phyloP scores from a whole-genome alignment of 2,888 invertebrate genomes.

The Limnephilus auricula region DNA sequence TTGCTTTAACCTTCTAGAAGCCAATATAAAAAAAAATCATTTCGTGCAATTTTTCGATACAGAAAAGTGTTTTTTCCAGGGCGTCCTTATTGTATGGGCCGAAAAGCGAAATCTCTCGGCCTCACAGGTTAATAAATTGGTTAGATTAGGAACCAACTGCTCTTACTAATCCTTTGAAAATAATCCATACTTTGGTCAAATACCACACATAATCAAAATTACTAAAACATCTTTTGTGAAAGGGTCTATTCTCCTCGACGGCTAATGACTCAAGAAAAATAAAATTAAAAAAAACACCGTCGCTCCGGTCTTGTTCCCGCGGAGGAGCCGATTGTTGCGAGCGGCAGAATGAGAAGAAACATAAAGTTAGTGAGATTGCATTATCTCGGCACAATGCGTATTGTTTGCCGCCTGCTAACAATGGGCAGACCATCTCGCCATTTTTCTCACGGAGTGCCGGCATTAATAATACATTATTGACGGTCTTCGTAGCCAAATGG shows the following conservation, averaged over 20 bases:
- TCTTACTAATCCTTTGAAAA: background rate
- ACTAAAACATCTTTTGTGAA: background rate
- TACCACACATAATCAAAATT: background rate
- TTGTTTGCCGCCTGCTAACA: background rate
- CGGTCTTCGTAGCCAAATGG: background rate
- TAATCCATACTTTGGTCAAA: background rate
- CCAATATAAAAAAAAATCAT: too few relatives aligned
- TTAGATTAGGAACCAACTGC: background rate
- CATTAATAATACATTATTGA: background rate
- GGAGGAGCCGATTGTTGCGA: background rate
- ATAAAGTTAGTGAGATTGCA: constrained; percentile 2
- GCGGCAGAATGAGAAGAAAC: background rate
- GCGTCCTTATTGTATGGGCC: too few relatives aligned
- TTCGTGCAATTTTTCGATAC: too few relatives aligned
- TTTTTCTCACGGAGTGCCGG: background rate
- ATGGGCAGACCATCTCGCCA: background rate
- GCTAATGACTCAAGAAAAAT: background rate
- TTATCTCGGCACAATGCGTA: constrained; percentile 2
- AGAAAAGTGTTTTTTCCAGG: too few relatives aligned
- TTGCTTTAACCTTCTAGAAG: too few relatives aligned
- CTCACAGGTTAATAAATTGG: background rate
- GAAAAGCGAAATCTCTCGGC: too few relatives aligned
- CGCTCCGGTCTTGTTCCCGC: background rate
- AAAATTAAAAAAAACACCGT: background rate
- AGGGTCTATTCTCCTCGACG: background rate